These are phyloP conservation scores for Dasyprocta punctata DNA, from an alignment of 2,113 vertebrate species.

Conservation along the genomic window DNA sequence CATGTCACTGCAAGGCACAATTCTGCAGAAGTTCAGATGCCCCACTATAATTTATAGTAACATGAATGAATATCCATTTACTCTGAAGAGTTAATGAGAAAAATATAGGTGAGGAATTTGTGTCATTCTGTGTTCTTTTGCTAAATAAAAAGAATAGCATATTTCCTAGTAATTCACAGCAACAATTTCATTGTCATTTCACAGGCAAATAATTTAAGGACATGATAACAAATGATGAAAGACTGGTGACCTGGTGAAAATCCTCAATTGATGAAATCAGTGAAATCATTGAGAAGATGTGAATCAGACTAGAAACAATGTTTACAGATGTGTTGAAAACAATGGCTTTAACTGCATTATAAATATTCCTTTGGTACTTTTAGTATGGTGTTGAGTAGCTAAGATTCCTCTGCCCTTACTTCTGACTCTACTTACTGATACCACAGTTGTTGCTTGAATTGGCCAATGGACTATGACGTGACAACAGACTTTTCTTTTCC, in stretches of 20 bases:
- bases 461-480: background rate
- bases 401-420: background rate
- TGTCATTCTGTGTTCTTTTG: background rate
- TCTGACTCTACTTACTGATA: background rate
- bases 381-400: background rate
- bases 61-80: conserved; percentile 78
- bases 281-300: background rate
- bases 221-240: conserved; percentile 21
- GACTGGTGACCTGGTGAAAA: background rate
- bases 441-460: background rate
- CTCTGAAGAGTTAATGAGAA: conserved; percentile 28
- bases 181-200: conserved; percentile 28
- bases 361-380: background rate
- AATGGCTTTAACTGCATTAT: background rate
- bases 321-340: background rate
- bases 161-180: conserved; percentile 1
- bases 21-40: conserved; percentile 65
- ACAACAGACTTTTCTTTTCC: background rate
- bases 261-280: background rate
- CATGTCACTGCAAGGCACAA: conserved; percentile 17
- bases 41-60: conserved; percentile 66
- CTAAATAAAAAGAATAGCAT: background rate
- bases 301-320: background rate
- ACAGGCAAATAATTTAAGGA: conserved; percentile 26
- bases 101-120: conserved; percentile 63